Percentiles rank a stretch among this genome's conserved stretches.
Evolutionary conservation across 2,113 vertebrate genomes (phyloP).

Genomic region (Brienomyrus longianalis): DNA sequence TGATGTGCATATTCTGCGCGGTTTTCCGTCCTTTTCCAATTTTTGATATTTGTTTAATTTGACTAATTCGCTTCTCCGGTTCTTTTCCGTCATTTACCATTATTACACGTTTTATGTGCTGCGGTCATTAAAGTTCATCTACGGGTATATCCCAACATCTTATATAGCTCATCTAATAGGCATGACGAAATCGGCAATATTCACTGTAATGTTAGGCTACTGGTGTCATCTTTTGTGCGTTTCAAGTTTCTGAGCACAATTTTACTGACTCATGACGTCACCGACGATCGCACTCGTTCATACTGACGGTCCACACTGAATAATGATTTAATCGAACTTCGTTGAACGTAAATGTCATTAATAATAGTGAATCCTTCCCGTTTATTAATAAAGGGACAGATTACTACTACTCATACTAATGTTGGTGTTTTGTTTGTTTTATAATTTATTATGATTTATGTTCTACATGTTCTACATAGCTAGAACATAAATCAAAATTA

Average conservation of each 20-base stretch:
- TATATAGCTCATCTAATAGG: not conserved
- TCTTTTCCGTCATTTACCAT: not conserved
- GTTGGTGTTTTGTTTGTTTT: too few species aligned
- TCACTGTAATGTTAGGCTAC: not conserved
- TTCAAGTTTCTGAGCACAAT: not conserved
- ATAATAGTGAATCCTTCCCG: not conserved
- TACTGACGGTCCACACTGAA: not conserved
- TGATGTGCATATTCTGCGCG: not conserved
- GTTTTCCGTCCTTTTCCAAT: not conserved
- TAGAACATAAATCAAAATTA: not conserved
- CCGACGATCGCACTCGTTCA: not conserved
- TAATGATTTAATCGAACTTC: not conserved
- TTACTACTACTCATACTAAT: too few species aligned
- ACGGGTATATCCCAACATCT: not conserved
- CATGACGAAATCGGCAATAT: not conserved
- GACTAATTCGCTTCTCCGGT: not conserved
- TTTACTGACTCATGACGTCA: not conserved
- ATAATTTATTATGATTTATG: not conserved
- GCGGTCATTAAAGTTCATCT: not conserved
- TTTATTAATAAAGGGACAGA: not conserved
- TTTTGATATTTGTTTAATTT: not conserved
- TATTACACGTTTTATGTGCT: not conserved
- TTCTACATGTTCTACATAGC: not conserved
- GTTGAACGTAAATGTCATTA: not conserved
- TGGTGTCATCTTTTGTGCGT: not conserved